Evolutionary conservation across 1,140 invertebrate species (phyloP).

Genomic region (Agrilus planipennis): DNA sequence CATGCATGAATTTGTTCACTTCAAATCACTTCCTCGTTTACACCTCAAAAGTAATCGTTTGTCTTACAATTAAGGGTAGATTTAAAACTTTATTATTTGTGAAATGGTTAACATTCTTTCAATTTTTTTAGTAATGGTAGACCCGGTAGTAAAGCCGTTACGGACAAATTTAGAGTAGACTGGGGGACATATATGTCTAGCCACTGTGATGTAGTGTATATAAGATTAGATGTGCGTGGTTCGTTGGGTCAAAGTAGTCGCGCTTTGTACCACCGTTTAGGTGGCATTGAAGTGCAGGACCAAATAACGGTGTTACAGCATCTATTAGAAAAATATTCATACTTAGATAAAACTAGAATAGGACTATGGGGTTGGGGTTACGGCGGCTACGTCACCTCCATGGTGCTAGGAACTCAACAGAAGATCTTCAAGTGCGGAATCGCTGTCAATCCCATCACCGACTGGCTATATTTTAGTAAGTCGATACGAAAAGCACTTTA

Average conservation of each 20-base stretch:
- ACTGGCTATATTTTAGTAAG: conserved; percentile 92
- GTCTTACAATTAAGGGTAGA: too few species aligned
- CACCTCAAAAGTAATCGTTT: too few species aligned
- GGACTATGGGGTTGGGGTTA: conserved; percentile 97
- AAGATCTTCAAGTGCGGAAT: conserved; percentile 84
- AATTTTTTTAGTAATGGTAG: conserved; percentile 64
- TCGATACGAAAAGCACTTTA: too few species aligned
- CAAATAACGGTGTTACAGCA: conserved; percentile 69
- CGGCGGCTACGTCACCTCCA: conserved; percentile 83
- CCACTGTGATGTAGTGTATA: conserved; percentile 79
- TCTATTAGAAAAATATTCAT: conserved; percentile 68
- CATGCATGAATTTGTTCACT: too few species aligned
- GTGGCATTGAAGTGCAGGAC: conserved; percentile 78
- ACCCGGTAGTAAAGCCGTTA: conserved; percentile 78
- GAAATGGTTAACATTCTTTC: too few species aligned
- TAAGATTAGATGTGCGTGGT: conserved; percentile 78
- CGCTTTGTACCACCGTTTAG: conserved; percentile 65
- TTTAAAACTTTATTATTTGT: background rate
- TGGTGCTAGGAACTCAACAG: conserved; percentile 75
- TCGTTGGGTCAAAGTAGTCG: conserved; percentile 68
- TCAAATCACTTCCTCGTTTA: too few species aligned
- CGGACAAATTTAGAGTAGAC: conserved; percentile 71
- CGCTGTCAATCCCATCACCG: conserved; percentile 84
- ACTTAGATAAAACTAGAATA: conserved; percentile 74
- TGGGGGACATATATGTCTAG: conserved; percentile 92